Conservation (phyloP, 2,888 invertebrate species). For the Cetonia aurata region DNA sequence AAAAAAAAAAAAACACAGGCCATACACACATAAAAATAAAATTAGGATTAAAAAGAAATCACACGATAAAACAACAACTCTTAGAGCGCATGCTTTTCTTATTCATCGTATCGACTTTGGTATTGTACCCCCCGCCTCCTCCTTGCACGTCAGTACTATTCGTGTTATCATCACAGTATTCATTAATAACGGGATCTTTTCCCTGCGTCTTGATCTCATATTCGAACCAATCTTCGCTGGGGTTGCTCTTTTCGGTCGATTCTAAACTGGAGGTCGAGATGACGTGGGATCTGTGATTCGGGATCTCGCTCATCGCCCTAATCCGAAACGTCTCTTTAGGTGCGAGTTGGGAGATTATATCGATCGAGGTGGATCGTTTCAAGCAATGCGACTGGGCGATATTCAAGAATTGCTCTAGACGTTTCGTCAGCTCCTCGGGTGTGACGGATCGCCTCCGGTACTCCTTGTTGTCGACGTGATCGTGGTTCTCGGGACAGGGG, state of each 20-base stretch:
- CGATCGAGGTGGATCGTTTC: constrained; percentile 56
- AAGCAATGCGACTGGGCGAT: neutral
- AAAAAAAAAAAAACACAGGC: constrained; percentile 15
- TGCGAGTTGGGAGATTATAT: constrained; percentile 44
- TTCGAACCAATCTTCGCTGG: constrained; percentile 68
- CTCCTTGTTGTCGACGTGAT: constrained; percentile 60
- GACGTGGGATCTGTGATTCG: constrained; percentile 52
- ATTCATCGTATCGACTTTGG: constrained; percentile 42
- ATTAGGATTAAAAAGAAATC: constrained; percentile 49
- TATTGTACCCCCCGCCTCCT: constrained; percentile 42
- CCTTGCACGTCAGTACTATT: constrained; percentile 44
- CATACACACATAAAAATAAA: constrained; percentile 34
- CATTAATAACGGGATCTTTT: constrained; percentile 33
- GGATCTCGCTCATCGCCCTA: constrained; percentile 61
- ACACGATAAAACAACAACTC: constrained; percentile 55
- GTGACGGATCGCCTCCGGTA: constrained; percentile 67
- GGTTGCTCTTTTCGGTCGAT: constrained; percentile 64
- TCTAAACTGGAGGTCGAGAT: constrained; percentile 52
- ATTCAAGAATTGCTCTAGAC: constrained; percentile 69
- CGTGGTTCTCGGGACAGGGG: constrained; percentile 70
- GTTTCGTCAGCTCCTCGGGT: constrained; percentile 74
- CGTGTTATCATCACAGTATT: constrained; percentile 44
- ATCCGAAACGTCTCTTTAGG: constrained; percentile 50
- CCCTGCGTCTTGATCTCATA: constrained; percentile 55
- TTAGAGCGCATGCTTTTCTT: constrained; percentile 46